Evolutionary conservation across 2,797 vertebrate genomes (phyloP), one percentile per base, ranked within the genome.

Genomic region (Nannoperca australis): DNA sequence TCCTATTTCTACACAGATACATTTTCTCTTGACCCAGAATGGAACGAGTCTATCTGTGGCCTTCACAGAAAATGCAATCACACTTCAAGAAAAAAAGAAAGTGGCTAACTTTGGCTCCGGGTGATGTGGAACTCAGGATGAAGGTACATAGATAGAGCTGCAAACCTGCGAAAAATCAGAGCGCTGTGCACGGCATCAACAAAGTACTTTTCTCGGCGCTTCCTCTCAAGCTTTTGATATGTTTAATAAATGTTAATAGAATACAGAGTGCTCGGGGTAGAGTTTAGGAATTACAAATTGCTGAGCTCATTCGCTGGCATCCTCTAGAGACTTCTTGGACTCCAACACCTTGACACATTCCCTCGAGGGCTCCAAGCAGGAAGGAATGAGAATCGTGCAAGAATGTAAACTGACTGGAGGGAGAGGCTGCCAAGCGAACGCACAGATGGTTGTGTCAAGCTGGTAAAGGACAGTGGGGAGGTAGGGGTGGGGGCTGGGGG

Each of bases 401-500:
- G 78, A 79, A 91, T 90, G 88, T 73, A 83, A 94, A 92, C 81
- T 70, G 88, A 81, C 84, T 88, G 81, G 65, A 87, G 88, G 88
- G 81, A 82, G 75, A 82, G 14, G 87, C 81, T 90, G 90, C 89
- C 85, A 83, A 88, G 85, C 64, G 65, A 78, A 79, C 34, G 45
- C 67, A 74, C 94, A 95, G 92, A 94, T 93, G 93, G 92, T 76
- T 76, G 83, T 82, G 88, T 91, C 84, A 76, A 81, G 83, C 90
- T 93, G 91, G 89, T 89, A 91, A 59, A 79, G 79, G 82, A 79
- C 13, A 47, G 51, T 5, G 49, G 76, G 53, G 76, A 2, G 54
- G 24, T 4, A 9, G 60, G 73, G 64, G 74, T 73, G 73, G 64
- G 74, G 75, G 49, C 2, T 44, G 50, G 73, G 59, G 74, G 75